Conservation (phyloP, 2,888 invertebrate species). For the Congeria kusceri region DNA sequence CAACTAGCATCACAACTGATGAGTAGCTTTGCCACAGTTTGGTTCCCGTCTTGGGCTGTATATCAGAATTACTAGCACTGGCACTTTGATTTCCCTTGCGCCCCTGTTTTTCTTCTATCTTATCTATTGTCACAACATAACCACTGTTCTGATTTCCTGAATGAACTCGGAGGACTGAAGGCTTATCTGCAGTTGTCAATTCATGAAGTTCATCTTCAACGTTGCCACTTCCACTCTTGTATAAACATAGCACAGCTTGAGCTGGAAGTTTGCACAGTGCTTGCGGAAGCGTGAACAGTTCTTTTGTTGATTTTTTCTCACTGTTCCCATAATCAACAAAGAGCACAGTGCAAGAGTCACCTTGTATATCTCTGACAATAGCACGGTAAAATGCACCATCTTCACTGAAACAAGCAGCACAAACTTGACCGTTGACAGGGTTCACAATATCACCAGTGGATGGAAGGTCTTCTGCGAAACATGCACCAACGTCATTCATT, state of each 20-base stretch:
- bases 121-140: conserved; percentile 61
- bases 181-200: conserved; percentile 49
- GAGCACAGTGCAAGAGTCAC: conserved; percentile 62
- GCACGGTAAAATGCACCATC: conserved; percentile 79
- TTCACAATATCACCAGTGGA: conserved; percentile 61
- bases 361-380: conserved; percentile 65
- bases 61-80: not conserved
- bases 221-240: conserved; percentile 52
- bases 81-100: conserved; percentile 1
- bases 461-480: conserved; percentile 61
- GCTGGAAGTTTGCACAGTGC: conserved; percentile 61
- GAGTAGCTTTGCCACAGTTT: conserved; percentile 52
- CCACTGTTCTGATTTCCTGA: conserved; percentile 48
- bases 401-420: conserved; percentile 70
- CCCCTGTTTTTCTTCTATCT: conserved; percentile 50
- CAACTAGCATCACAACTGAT: conserved; percentile 55
- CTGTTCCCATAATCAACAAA: conserved; percentile 73
- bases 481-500: conserved; percentile 65
- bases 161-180: conserved; percentile 48
- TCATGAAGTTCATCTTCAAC: conserved; percentile 63
- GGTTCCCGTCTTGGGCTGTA: conserved; percentile 9
- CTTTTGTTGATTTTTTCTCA: conserved; percentile 63
- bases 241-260: conserved; percentile 66
- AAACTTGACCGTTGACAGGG: conserved; percentile 58
- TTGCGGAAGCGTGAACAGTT: conserved; percentile 64